Evolutionary conservation across 2,888 invertebrate species (phyloP), one percentile per base, ranked within the genome.

Genomic region (Leucophenga maculata): DNA sequence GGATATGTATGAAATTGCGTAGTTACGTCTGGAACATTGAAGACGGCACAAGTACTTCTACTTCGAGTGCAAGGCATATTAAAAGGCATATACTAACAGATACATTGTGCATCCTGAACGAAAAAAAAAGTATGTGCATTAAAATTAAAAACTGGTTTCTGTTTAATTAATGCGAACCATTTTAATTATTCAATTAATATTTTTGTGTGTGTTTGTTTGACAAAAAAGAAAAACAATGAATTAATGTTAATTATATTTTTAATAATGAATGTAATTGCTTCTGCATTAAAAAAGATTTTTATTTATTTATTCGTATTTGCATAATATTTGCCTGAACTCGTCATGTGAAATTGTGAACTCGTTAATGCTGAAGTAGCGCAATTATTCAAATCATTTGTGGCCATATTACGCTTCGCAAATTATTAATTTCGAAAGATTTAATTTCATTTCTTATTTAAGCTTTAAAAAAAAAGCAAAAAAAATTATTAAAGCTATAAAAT

Each of bases 221-320:
- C n/a, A n/a, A n/a, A n/a, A n/a, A n/a, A n/a, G n/a, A n/a, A n/a
- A n/a, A n/a, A n/a, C n/a, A 55, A 75, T 77, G 69, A 67, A 73
- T 52, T 69, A 70, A 80, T 78, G 74, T 73, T 73, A 80, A 78
- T 80, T 74, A 70, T 26, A 57, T 52, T 67, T 48, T 57, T 14
- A 60, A 60, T 39, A 18, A 44, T n/a, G 26, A 60, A 60, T 39
- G n/a, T n/a, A n/a, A 60, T 60, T 60, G 39, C 11, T 60, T 32
- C 16, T 39, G 52, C 16, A 52, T 18, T 18, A 18, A 18, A 52
- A 18, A 48, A 13, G 16, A 13, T 48, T 26, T 26, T 26, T 26
- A 3, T 26, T 2, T 26, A 26, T 4, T 26, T 3, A 26, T 4
- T 26, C 8, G 8, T 39, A 39, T 39, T 55, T 55, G 55, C 55